Base-by-base conservation (phyloP, 2,113 vertebrate genomes). In the Rhegmatorhina hoffmannsi region DNA sequence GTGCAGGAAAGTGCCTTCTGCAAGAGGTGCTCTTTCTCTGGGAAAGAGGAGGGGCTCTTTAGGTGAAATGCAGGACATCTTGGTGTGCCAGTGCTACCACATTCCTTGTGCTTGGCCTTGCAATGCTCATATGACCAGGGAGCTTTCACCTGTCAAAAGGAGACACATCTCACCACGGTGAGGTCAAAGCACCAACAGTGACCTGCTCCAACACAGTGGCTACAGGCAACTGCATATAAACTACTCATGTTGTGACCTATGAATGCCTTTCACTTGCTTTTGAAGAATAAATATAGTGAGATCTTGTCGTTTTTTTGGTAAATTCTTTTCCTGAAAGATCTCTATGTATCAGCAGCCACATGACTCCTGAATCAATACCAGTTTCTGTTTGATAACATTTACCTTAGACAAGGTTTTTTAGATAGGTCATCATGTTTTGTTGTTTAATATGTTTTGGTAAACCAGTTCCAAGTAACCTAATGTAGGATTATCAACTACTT, bases 101-200 rank as follows among this genome's bases (percentile, higher is more conserved):
- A 47, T 3, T 6, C 26, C 55, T 85, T 29, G 31, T 36, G 23
- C 28, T 6, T 73, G 31, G 25, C 50, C 36, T 17, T 14, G 7
- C 36, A 21, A 19, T 17, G 10, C 40, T 87, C 15, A 1, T 0
- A 16, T 5, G 33, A 25, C 6, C 2, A 4, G 46, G 25, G 47
- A 83, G 46, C 12, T 77, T 40, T 34, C 80, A 67, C 28, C 28
- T 70, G 33, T 36, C 46, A 46, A 46, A 84, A 56, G 31, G n/a
- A 90, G 34, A 20, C 25, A 17, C 9, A 34, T 19, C 40, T 90
- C 63, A 66, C 17, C 59, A 20, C 10, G 17, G 28, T 9, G 40
- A 56, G 40, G 38, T 52, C 1, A 4, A 59, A 75, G 67, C 24
- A 56, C 16, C 20, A 23, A 21, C 23, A 50, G 49, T 67, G 85